Conservation (phyloP, 2,113 vertebrate genomes). For the Falcunculus frontatus region DNA sequence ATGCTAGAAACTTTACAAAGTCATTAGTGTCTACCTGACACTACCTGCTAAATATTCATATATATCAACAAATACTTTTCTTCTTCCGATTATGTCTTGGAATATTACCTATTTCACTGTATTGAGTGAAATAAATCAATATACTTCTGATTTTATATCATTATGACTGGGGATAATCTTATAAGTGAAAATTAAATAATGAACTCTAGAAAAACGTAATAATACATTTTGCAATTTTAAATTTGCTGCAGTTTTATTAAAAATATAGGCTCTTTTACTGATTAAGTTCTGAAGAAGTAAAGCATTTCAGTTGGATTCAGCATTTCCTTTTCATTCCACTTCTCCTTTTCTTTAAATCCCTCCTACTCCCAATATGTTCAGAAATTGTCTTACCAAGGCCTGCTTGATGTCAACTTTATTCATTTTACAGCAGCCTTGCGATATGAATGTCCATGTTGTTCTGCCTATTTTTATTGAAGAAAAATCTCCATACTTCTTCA, state of each 20-base stretch:
- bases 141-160: neutral
- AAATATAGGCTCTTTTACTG: neutral
- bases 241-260: neutral
- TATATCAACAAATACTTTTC: neutral
- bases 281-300: neutral
- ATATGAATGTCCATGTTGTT: neutral
- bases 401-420: neutral
- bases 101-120: neutral
- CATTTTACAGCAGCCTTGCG: neutral
- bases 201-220: neutral
- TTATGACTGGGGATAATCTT: neutral
- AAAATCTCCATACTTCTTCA: neutral
- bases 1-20: neutral
- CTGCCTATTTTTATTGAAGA: neutral
- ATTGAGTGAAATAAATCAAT: neutral
- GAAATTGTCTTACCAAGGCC: neutral
- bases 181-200: neutral
- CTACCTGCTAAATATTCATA: constrained; percentile 31
- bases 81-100: neutral
- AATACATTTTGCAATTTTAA: neutral
- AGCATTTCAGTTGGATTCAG: neutral
- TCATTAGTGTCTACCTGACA: neutral
- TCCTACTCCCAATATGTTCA: neutral
- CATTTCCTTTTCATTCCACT: neutral
- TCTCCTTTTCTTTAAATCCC: neutral